Conservation (phyloP, 2,113 vertebrate genomes). For the Myxocyprinus asiaticus region DNA sequence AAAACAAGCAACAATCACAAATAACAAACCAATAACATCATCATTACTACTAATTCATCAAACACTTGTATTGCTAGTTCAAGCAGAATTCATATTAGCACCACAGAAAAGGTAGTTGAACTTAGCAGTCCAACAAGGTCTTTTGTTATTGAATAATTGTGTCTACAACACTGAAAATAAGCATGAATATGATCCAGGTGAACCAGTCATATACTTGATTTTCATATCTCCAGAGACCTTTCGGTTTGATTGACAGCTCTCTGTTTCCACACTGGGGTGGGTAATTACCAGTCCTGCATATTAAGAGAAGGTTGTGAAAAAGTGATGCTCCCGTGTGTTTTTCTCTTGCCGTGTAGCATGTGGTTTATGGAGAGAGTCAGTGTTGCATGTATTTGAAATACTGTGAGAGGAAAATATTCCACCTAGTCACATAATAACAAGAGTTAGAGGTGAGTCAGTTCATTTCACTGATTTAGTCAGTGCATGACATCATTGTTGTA, state of each 20-base stretch:
- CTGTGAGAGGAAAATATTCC: neutral
- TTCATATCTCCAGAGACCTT: constrained; percentile 80
- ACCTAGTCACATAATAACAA: neutral
- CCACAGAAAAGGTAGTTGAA: neutral
- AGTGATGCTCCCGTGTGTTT: constrained; percentile 83
- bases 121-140: neutral
- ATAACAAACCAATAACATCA: too few species aligned
- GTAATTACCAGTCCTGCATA: constrained; percentile 88
- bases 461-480: neutral
- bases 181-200: constrained; percentile 59
- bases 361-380: neutral
- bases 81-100: neutral
- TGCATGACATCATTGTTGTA: neutral
- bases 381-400: neutral
- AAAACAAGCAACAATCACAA: too few species aligned
- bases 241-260: constrained; percentile 84
- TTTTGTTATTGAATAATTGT: constrained; percentile 21
- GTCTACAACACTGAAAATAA: constrained; percentile 37
- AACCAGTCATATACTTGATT: constrained; percentile 74
- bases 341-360: constrained; percentile 50
- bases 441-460: neutral
- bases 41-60: too few species aligned
- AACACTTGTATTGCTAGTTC: too few species aligned
- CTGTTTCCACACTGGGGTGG: constrained; percentile 79
- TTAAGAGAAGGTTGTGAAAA: constrained; percentile 87